These are phyloP conservation scores for Potorous gilbertii DNA, from an alignment of 2,797 vertebrate genomes.

Conservation along the genomic window DNA sequence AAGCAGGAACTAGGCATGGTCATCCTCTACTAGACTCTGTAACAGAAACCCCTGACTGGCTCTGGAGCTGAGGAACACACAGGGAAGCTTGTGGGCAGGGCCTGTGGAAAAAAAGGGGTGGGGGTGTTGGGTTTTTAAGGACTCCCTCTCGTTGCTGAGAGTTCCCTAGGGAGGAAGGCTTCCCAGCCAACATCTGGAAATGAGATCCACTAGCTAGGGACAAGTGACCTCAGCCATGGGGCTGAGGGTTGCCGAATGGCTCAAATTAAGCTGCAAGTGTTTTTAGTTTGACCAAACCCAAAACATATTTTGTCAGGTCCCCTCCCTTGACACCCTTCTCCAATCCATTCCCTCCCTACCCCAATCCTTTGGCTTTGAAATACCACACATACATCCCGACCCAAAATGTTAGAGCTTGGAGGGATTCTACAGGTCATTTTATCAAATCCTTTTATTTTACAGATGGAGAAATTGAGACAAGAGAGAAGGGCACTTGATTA, in stretches of 20 bases:
- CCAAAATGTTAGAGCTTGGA: not conserved
- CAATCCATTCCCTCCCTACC: not conserved
- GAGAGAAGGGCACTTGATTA: not conserved
- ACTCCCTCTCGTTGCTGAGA: not conserved
- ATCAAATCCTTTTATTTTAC: not conserved
- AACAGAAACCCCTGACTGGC: not conserved
- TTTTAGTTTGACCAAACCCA: not conserved
- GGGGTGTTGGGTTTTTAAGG: not conserved
- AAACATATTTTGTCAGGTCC: not conserved
- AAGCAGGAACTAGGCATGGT: not conserved
- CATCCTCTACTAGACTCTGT: not conserved
- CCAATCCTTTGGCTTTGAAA: not conserved
- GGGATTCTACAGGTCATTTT: not conserved
- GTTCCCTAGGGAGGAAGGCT: not conserved
- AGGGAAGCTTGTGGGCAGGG: not conserved
- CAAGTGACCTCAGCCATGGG: not conserved
- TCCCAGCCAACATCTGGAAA: conserved; percentile 3
- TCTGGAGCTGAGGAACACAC: not conserved
- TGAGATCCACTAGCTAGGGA: not conserved
- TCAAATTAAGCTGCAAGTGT: conserved; percentile 8
- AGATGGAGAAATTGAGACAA: not conserved
- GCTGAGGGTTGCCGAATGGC: not conserved
- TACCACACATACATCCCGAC: not conserved
- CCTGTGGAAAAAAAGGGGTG: not conserved
- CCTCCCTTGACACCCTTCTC: not conserved